phyloP scores from a whole-genome alignment of 30 jellyfish, hydroid and myxozoan genomes.

The Aurelia sp. region DNA sequence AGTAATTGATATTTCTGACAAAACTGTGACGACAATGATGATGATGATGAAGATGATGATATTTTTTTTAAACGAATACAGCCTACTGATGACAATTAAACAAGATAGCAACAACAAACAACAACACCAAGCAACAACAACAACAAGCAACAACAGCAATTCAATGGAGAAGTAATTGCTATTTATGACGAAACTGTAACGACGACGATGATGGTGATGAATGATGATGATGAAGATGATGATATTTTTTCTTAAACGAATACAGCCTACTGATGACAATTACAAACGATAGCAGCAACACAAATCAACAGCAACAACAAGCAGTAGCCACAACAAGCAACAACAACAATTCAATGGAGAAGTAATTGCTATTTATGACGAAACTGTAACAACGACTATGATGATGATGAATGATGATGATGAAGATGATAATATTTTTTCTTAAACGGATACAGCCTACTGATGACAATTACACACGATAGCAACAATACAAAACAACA shows the following conservation, averaged over 20 bases:
- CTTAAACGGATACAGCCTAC: background rate
- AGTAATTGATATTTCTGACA: too few species aligned
- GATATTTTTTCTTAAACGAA: too few species aligned
- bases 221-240: constrained; percentile 25
- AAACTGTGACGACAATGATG: too few species aligned
- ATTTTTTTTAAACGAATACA: too few species aligned
- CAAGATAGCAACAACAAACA: too few species aligned
- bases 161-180: too few species aligned
- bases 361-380: background rate
- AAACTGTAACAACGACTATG: background rate
- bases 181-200: too few species aligned
- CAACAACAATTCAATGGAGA: background rate
- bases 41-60: background rate
- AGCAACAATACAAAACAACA: background rate
- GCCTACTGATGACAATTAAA: too few species aligned
- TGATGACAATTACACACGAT: background rate
- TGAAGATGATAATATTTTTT: background rate
- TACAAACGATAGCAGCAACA: too few species aligned
- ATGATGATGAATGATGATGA: constrained; percentile 5
- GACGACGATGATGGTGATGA: background rate
- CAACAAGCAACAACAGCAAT: background rate
- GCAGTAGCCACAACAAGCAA: background rate
- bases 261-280: too few species aligned
- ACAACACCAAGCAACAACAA: too few species aligned
- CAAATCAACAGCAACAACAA: too few species aligned